These are phyloP conservation scores for Apostichopus californicus DNA, from an alignment of 35 echinoderm and acorn worm species.

Conservation along the genomic window DNA sequence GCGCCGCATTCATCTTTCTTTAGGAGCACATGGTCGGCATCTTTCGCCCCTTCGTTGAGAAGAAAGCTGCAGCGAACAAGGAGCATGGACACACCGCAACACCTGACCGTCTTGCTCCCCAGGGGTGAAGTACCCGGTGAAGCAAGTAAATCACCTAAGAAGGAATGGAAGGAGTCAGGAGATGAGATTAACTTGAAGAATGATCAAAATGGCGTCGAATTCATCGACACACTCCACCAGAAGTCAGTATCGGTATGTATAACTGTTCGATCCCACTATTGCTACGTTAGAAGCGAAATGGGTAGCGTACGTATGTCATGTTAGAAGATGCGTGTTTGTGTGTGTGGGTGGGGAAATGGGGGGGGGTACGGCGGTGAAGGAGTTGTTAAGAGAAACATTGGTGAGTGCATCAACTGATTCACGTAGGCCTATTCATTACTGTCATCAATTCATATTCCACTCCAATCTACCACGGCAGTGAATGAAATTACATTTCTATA, in stretches of 20 bases:
- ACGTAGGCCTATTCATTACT: background rate
- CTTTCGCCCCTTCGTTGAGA: constrained; percentile 5
- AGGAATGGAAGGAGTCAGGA: constrained; percentile 23
- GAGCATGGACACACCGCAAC: constrained; percentile 30
- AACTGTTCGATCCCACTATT: background rate
- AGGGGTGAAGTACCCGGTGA: background rate
- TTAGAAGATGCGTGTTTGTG: background rate
- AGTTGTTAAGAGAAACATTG: background rate
- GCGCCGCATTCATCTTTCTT: background rate
- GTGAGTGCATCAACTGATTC: background rate
- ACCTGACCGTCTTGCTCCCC: constrained; percentile 4
- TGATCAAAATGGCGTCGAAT: background rate
- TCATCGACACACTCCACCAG: constrained; percentile 36
- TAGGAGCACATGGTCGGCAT: background rate
- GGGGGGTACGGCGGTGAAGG: too few relatives aligned
- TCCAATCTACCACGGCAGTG: background rate
- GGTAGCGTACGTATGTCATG: background rate
- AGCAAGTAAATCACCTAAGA: background rate
- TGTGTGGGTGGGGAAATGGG: background rate
- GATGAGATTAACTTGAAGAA: constrained; percentile 5
- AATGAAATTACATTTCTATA: too few relatives aligned
- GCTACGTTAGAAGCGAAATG: background rate
- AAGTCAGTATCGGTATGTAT: constrained; percentile 29
- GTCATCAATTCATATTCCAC: background rate
- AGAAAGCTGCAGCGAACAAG: constrained; percentile 21